These are phyloP conservation scores for Onthophagus sagittarius DNA, from an alignment of 2,888 invertebrate species.

Conservation along the genomic window DNA sequence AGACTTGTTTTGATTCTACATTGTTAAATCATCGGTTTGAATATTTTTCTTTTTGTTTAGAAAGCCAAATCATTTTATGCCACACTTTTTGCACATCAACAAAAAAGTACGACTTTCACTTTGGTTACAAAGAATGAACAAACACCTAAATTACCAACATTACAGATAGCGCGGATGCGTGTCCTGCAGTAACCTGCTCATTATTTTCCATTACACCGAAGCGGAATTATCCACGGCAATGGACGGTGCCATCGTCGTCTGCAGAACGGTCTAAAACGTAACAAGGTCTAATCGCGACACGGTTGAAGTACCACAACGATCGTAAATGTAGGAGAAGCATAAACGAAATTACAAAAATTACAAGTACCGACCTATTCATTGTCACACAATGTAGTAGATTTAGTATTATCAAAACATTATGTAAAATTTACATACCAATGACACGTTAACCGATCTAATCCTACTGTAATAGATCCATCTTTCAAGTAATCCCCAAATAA, in stretches of 20 bases:
- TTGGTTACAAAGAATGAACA: background rate
- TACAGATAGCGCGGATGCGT: background rate
- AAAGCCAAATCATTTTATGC: background rate
- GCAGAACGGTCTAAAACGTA: background rate
- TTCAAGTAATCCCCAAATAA: background rate
- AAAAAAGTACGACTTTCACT: background rate
- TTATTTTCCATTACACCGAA: background rate
- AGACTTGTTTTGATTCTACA: too few species aligned
- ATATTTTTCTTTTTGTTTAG: background rate
- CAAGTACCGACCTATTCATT: background rate
- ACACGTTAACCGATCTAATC: background rate
- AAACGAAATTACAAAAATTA: background rate
- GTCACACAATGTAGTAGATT: background rate
- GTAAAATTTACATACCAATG: background rate
- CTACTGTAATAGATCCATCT: background rate
- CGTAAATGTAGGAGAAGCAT: background rate
- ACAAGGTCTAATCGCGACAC: background rate
- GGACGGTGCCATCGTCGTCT: background rate
- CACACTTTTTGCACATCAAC: background rate
- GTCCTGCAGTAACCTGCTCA: background rate
- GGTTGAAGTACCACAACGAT: background rate
- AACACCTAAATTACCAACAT: background rate
- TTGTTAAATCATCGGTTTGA: too few species aligned
- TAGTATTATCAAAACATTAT: background rate
- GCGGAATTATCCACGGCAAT: background rate